Conservation (phyloP, 2,888 invertebrate genomes). For the Lochmaea capreae region DNA sequence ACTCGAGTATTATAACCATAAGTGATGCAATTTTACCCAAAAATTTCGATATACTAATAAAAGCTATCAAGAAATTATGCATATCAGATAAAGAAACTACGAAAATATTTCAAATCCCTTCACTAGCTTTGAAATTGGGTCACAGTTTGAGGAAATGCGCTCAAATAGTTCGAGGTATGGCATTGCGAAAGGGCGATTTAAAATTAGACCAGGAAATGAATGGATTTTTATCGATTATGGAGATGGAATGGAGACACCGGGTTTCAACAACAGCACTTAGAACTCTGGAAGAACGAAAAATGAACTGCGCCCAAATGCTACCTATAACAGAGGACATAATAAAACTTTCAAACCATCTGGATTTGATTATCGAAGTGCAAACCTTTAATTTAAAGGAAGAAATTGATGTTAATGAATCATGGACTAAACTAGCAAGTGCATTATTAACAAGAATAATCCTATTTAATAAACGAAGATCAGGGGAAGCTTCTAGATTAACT, state of each 20-base stretch:
- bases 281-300: conserved; percentile 40
- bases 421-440: conserved; percentile 17
- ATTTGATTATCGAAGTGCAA: conserved; percentile 28
- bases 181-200: conserved; percentile 28
- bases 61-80: conserved; percentile 9
- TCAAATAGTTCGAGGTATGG: conserved; percentile 26
- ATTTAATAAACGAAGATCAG: conserved; percentile 45
- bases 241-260: conserved; percentile 43
- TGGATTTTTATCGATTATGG: conserved; percentile 32
- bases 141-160: conserved; percentile 39
- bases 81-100: background rate
- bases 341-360: conserved; percentile 40
- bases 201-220: conserved; percentile 23
- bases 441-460: conserved; percentile 42
- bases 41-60: conserved; percentile 6
- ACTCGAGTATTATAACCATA: background rate
- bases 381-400: background rate
- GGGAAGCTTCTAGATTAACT: conserved; percentile 41
- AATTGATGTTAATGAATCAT: background rate
- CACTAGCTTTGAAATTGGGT: conserved; percentile 41
- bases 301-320: conserved; percentile 41
- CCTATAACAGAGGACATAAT: conserved; percentile 45
- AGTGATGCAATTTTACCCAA: conserved; percentile 8
- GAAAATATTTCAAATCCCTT: conserved; percentile 18
- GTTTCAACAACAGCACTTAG: conserved; percentile 41